A percentile compares a stretch with the other conserved stretches of the same genome.
Conservation (phyloP, 2,113 vertebrate genomes). For the Trinectes maculatus region DNA sequence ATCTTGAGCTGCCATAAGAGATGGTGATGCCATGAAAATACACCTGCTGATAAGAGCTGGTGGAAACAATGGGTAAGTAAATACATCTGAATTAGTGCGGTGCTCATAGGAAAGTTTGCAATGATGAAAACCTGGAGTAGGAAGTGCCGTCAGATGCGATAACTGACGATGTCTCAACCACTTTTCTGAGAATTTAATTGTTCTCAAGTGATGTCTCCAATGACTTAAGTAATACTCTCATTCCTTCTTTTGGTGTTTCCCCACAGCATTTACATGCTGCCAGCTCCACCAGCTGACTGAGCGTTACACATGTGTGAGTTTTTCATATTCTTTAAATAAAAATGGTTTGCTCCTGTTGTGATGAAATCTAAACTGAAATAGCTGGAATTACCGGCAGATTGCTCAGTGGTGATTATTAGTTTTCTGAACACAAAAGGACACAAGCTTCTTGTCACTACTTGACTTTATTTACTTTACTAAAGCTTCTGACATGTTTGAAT, state of each 20-base stretch:
- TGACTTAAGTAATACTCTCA: not conserved
- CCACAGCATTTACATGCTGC: not conserved
- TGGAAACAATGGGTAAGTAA: not conserved
- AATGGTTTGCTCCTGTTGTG: slow-evolving; percentile 28
- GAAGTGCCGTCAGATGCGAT: slow-evolving; percentile 94
- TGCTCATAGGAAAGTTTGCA: not conserved
- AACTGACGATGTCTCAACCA: slow-evolving; percentile 85
- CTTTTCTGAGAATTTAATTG: slow-evolving; percentile 37
- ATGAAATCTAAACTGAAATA: slow-evolving; percentile 60
- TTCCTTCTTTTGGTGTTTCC: not conserved
- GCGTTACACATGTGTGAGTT: too few relatives aligned
- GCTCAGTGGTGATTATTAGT: slow-evolving; percentile 86
- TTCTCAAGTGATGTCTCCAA: not conserved
- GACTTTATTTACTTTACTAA: not conserved
- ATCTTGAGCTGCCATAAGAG: too few relatives aligned
- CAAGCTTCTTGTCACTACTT: too few relatives aligned
- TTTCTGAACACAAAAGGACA: slow-evolving; percentile 81
- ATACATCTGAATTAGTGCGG: slow-evolving; percentile 26
- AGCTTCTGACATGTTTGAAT: not conserved
- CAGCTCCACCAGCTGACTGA: not conserved
- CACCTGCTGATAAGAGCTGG: not conserved
- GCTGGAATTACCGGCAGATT: slow-evolving; percentile 94
- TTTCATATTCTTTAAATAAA: not conserved
- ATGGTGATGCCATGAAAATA: too few relatives aligned
- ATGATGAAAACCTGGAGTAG: slow-evolving; percentile 88